Evolutionary conservation across 92 coral and sea anemone species (phyloP).

Genomic region (Porites divaricata): DNA sequence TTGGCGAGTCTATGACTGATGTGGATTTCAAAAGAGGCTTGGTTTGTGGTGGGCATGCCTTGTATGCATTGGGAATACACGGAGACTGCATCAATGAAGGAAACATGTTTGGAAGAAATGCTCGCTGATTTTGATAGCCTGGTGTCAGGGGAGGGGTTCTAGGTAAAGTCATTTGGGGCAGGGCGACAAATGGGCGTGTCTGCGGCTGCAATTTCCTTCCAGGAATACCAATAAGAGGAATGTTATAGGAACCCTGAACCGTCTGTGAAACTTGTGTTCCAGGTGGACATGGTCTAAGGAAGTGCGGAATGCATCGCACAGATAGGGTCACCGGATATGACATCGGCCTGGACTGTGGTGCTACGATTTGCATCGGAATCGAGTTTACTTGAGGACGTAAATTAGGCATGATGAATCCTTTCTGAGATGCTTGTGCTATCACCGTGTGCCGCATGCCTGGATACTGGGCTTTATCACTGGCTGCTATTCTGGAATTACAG

Average conservation of each 20-base stretch:
- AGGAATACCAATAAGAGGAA: conserved; percentile 1
- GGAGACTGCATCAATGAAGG: conserved; percentile 29
- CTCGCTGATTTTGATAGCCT: conserved; percentile 14
- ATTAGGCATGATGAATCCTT: conserved; percentile 4
- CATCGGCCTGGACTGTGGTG: background rate
- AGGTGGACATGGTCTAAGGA: conserved; percentile 37
- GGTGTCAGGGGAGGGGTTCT: conserved; percentile 12
- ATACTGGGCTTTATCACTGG: conserved; percentile 10
- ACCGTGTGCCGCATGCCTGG: conserved; percentile 34
- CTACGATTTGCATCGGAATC: conserved; percentile 11
- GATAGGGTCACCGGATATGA: conserved; percentile 34
- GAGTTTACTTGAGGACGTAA: background rate
- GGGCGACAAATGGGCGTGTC: conserved; percentile 13
- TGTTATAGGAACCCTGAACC: conserved; percentile 20
- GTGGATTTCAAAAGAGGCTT: background rate
- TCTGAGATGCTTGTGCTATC: conserved; percentile 26
- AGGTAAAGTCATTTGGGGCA: conserved; percentile 13
- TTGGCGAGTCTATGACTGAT: conserved; percentile 19
- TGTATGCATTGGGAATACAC: conserved; percentile 52
- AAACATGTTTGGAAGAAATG: conserved; percentile 12
- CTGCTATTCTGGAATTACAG: conserved; percentile 67
- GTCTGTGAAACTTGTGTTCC: conserved; percentile 33
- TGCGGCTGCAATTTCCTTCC: conserved; percentile 1
- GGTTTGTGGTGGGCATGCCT: conserved; percentile 31
- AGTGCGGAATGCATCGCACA: conserved; percentile 25